phyloP scores from a whole-genome alignment of 2,113 vertebrate species.

The Leptocoma aspasia region DNA sequence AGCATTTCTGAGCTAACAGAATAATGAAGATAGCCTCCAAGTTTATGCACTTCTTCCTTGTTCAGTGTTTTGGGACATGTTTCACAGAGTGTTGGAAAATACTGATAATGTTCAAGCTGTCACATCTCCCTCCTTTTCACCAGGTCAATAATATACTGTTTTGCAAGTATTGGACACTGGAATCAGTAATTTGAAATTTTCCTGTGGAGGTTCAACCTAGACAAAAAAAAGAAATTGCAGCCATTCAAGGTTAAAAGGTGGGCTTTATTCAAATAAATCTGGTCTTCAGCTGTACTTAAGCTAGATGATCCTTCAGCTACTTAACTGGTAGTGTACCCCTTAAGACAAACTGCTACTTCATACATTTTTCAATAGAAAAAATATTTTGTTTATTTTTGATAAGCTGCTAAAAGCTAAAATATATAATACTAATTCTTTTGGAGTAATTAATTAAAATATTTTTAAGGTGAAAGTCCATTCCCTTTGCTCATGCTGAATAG shows the following conservation, averaged over 20 bases:
- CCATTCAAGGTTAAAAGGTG: not conserved
- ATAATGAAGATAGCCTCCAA: not conserved
- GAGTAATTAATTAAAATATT: not conserved
- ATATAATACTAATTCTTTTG: not conserved
- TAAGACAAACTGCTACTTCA: not conserved
- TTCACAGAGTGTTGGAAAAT: not conserved
- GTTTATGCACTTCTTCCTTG: not conserved
- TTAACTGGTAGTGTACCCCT: not conserved
- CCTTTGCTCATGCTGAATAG: not conserved
- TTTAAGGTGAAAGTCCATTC: not conserved
- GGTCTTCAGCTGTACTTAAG: not conserved
- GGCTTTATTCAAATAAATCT: not conserved
- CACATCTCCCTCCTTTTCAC: not conserved
- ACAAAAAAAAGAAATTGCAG: not conserved
- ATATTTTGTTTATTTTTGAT: not conserved
- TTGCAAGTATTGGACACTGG: not conserved
- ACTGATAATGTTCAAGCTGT: not conserved
- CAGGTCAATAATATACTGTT: not conserved
- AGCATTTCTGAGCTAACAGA: not conserved
- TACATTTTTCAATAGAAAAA: not conserved
- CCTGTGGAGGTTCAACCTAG: not conserved
- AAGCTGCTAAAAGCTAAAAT: not conserved
- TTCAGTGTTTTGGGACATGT: not conserved
- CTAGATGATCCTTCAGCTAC: not conserved
- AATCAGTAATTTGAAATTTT: not conserved